Evolutionary conservation across 2,113 vertebrate species (phyloP).

Genomic region (Chloropsis hardwickii): DNA sequence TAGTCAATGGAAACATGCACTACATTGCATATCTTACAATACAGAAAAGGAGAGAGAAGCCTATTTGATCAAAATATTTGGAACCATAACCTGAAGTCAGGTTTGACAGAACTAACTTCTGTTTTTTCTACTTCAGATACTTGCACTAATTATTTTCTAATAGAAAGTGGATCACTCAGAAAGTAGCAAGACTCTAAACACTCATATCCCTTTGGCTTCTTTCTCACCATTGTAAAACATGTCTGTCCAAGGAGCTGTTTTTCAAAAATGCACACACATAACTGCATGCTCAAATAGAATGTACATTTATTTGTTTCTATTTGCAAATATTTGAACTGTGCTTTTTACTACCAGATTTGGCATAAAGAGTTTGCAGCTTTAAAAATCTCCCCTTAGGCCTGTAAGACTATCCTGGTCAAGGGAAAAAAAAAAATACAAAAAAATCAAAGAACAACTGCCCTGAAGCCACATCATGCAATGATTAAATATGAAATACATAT

Average conservation of each 20-base stretch:
- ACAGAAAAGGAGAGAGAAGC: background rate
- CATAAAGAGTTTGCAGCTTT: background rate
- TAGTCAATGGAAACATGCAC: background rate
- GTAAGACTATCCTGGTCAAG: background rate
- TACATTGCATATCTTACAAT: background rate
- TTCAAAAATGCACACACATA: background rate
- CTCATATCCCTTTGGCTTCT: background rate
- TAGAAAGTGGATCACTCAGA: background rate
- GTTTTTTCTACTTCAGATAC: background rate
- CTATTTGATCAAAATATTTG: conserved; percentile 51
- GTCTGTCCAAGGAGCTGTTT: background rate
- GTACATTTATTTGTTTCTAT: background rate
- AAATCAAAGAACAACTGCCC: background rate
- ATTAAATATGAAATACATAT: conserved; percentile 39
- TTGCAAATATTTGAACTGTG: conserved; percentile 7
- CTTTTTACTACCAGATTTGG: background rate
- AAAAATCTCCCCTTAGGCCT: background rate
- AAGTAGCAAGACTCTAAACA: background rate
- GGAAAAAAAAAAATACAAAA: background rate
- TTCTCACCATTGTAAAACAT: background rate
- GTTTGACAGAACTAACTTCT: conserved; percentile 14
- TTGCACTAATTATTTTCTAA: background rate
- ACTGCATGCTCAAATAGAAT: background rate
- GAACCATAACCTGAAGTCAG: conserved; percentile 14
- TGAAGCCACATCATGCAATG: background rate